phyloP scores from a whole-genome alignment of 2,113 vertebrate species.

The Procavia capensis region DNA sequence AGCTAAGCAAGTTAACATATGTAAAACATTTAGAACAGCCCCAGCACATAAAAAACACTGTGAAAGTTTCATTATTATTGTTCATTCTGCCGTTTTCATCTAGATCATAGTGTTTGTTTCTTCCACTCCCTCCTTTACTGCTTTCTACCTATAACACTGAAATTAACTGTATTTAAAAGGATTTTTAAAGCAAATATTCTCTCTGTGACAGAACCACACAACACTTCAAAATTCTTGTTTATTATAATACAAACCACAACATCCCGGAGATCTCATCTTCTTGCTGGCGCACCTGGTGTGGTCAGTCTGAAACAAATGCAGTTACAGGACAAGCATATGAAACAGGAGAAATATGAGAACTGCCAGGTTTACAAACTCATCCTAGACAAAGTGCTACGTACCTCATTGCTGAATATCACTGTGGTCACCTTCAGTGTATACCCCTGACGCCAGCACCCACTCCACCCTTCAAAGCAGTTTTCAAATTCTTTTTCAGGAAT shows the following conservation, averaged over 20 bases:
- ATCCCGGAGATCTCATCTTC: not conserved
- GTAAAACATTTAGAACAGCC: not conserved
- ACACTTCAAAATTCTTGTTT: not conserved
- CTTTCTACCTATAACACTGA: constrained; percentile 24
- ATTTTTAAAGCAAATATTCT: constrained; percentile 7
- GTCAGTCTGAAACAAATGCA: constrained; percentile 27
- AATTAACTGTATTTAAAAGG: not conserved
- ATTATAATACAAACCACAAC: constrained; percentile 29
- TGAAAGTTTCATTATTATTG: constrained; percentile 17
- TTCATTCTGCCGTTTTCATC: constrained; percentile 32
- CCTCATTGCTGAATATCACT: no score
- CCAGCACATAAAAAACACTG: not conserved
- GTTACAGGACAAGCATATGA: not conserved
- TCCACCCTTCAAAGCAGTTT: no score
- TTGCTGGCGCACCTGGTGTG: not conserved
- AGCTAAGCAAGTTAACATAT: no score
- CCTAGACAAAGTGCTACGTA: no score
- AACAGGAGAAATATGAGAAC: not conserved
- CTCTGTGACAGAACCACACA: not conserved
- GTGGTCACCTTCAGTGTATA: no score
- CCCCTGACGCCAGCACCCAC: no score
- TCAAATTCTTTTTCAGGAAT: no score
- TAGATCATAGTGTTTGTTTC: constrained; percentile 14
- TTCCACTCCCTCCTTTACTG: not conserved
- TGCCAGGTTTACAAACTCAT: no score